Evolutionary conservation across 2,797 vertebrate species (phyloP).

Genomic region (Neosilurus mollespiculum): DNA sequence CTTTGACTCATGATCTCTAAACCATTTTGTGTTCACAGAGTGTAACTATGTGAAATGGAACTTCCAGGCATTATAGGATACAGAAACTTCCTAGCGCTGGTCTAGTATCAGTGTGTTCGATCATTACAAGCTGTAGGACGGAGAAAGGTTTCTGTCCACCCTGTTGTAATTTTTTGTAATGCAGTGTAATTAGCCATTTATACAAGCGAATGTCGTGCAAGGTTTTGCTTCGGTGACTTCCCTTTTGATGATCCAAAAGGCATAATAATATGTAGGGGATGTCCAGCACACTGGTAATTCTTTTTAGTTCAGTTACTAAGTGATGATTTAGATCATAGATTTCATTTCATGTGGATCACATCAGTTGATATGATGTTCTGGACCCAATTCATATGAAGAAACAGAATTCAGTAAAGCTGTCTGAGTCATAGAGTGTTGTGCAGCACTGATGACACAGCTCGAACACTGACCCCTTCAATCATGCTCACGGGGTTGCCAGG

Average conservation of each 20-base stretch:
- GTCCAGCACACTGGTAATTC: background rate
- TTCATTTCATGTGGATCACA: background rate
- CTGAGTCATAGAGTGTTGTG: background rate
- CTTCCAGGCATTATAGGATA: background rate
- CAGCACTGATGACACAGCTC: background rate
- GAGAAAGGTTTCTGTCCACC: background rate
- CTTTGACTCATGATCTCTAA: background rate
- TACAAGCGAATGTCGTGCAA: background rate
- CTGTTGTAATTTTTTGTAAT: background rate
- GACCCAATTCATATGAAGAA: background rate
- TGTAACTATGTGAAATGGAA: background rate
- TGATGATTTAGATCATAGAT: background rate
- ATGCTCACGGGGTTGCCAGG: background rate
- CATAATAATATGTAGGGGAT: background rate
- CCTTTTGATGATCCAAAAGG: background rate
- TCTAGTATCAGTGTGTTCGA: background rate
- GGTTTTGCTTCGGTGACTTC: background rate
- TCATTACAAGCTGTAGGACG: background rate
- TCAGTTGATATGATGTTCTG: background rate
- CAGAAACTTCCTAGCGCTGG: no score
- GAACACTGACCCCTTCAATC: background rate
- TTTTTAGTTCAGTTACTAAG: background rate
- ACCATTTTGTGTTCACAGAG: background rate
- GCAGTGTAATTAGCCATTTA: background rate
- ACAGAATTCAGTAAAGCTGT: background rate